phyloP scores from a whole-genome alignment of 2,888 invertebrate species.

The Azorinus chamasolen region DNA sequence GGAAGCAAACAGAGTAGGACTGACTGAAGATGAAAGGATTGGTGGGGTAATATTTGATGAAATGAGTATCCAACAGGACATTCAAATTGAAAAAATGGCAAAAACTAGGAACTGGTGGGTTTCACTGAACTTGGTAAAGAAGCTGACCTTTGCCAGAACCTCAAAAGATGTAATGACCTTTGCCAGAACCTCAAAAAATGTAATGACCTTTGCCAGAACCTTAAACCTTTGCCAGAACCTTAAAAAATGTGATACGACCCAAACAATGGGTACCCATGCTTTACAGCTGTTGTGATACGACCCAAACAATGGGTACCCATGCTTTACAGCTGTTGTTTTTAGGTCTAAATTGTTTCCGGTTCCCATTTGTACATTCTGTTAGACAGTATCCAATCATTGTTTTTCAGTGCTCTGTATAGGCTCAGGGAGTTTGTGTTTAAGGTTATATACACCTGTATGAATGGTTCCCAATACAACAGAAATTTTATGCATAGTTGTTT shows the following conservation, averaged over 20 bases:
- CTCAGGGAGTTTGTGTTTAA: conserved; percentile 37
- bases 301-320: conserved; percentile 53
- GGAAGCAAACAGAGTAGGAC: conserved; percentile 28
- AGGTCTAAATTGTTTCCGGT: conserved; percentile 50
- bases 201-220: conserved; percentile 13
- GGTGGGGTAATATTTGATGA: conserved; percentile 58
- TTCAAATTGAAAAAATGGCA: conserved; percentile 46
- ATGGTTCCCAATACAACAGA: conserved; percentile 54
- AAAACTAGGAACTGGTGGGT: conserved; percentile 39
- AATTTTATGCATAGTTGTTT: conserved; percentile 21
- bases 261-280: conserved; percentile 43
- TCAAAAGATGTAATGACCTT: no score
- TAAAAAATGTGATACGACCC: conserved; percentile 7
- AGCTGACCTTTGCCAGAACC: conserved; percentile 20
- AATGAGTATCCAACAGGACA: conserved; percentile 53
- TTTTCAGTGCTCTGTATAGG: conserved; percentile 35
- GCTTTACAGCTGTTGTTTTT: conserved; percentile 49
- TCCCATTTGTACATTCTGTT: conserved; percentile 49
- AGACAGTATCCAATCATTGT: conserved; percentile 28
- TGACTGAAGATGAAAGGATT: conserved; percentile 25
- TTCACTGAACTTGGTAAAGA: conserved; percentile 33
- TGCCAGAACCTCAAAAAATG: conserved; percentile 5
- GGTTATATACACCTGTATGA: conserved; percentile 53
- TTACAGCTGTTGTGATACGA: conserved; percentile 51
- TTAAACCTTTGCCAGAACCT: conserved; percentile 7